Evolutionary conservation across 1,140 invertebrate species (phyloP), one percentile per base, ranked within the genome.

Genomic region (Lepidurus packardi): DNA sequence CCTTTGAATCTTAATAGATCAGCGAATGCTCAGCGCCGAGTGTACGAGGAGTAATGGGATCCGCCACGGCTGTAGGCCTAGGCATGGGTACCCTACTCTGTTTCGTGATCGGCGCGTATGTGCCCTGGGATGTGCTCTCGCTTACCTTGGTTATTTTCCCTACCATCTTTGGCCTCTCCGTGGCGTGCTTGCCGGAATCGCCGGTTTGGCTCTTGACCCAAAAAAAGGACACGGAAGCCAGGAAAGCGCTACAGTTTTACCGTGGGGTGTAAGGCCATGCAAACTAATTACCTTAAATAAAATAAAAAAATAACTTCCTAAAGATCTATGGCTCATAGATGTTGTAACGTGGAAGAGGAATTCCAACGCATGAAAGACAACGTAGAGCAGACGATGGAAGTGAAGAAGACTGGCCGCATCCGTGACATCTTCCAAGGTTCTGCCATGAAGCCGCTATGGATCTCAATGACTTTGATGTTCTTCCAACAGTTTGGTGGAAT

Each of bases 401-500:
- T 74, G 73, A 11, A 73, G 34, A 65, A 74, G 8, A 43, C 25
- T 24, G 74, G 73, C 25, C 10, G 43, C 21, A 24, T 73, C 1
- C 25, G 73, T 9, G 78, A 78, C 25, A 6, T 78, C 10, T 25
- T 78, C 47, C 44, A 78, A 74, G 78, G 85, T 8, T 87, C 86
- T 78, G 90, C 94, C 82, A 81, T 92, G 11, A 92, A 91, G 80
- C 91, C 93, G 0, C 83, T 96, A 16, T 82, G 91, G 0, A 92
- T 97, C 44, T 91, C 92, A 0, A 84, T 97, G 11, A 92, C 92
- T 1, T 86, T 98, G 34, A 97, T 97, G 95, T 90, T 94, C 82
- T 94, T 97, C 88, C 95, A 97, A 87, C 95, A 98, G 85, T 86
- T 96, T 78, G 94, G 91, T 81, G 93, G 93, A 25, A 93, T 93